Evolutionary conservation across 1,140 invertebrate genomes (phyloP).

Genomic region (Drosophila burlai): DNA sequence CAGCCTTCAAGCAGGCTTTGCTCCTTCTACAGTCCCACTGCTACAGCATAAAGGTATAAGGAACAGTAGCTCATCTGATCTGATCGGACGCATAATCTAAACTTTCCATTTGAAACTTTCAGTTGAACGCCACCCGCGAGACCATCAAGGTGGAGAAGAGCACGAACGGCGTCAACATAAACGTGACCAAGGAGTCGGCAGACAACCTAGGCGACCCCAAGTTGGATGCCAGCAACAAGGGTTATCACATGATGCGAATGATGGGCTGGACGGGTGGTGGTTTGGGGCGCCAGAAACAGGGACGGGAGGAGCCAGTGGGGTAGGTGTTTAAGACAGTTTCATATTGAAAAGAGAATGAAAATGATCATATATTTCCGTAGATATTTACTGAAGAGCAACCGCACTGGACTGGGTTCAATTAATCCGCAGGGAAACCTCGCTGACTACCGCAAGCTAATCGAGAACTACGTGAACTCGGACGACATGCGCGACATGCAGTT

Average conservation of each 20-base stretch:
- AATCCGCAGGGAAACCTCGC: conserved; percentile 33
- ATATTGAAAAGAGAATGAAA: neutral
- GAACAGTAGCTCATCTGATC: too few species aligned
- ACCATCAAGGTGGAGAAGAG: conserved; percentile 75
- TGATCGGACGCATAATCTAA: neutral
- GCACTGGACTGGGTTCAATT: conserved; percentile 65
- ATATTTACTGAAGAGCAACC: conserved; percentile 76
- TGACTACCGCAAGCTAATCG: conserved; percentile 53
- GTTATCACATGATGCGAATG: conserved; percentile 90
- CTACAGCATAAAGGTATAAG: conserved; percentile 86
- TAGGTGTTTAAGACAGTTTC: conserved; percentile 74
- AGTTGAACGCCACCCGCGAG: conserved; percentile 70
- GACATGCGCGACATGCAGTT: conserved; percentile 88
- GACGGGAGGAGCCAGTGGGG: conserved; percentile 89
- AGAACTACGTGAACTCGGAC: conserved; percentile 86
- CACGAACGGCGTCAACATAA: conserved; percentile 68
- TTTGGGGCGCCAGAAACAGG: conserved; percentile 89
- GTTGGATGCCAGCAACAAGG: conserved; percentile 87
- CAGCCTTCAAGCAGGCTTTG: conserved; percentile 85
- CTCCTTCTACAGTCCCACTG: conserved; percentile 85
- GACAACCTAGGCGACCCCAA: conserved; percentile 58
- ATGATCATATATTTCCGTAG: conserved; percentile 25
- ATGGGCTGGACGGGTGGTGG: conserved; percentile 94
- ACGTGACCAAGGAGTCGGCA: conserved; percentile 64
- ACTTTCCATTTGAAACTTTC: neutral